Evolutionary conservation across 1,140 invertebrate species (phyloP), one percentile per base, ranked within the genome.

Genomic region (Drosophila watanabei): DNA sequence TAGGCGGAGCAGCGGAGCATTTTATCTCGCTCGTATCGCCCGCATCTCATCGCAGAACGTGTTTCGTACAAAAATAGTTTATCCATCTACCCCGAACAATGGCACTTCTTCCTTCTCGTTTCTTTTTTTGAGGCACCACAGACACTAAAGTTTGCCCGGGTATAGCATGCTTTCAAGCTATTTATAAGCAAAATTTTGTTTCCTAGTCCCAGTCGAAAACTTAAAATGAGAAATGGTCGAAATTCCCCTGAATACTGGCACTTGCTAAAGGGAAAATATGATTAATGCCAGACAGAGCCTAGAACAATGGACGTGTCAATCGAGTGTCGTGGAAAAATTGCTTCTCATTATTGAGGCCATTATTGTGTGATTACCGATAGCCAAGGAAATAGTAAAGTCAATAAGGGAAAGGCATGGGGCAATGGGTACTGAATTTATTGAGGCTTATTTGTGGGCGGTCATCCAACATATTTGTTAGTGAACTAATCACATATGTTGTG

Each of bases 301-400:
- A 59, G 65, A 79, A 72, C 83, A 86, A 86, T 82, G 37, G 33
- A 71, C 43, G 28, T 78, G 80, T 75, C 81, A 66, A 72, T 82
- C 63, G 64, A 78, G 43, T 82, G 65, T 69, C 60, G 46, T 64
- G 41, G 76, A 72, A 66, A 79, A 76, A 76, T 77, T 58, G 79
- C 63, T 41, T 24, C 46, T 61, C 66, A 80, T 62, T 83, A 75
- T 73, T 62, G 52, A 70, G 72, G 58, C 54, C 80, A 83, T 82
- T 79, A 64, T 49, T 63, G 62, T 75, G 59, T 48, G 56, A 75
- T 75, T 57, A 59, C 45, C 45, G 46, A n/a, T 56, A 66, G 45
- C 32, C 60, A 37, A 13, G 32, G 35, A 63, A 78, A 77, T 52
- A 24, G 32, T 54, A 73, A 79, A 57, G 64, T 45, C 70, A 71